Conservation (phyloP, 2,888 invertebrate genomes). For the Amiota mariae region DNA sequence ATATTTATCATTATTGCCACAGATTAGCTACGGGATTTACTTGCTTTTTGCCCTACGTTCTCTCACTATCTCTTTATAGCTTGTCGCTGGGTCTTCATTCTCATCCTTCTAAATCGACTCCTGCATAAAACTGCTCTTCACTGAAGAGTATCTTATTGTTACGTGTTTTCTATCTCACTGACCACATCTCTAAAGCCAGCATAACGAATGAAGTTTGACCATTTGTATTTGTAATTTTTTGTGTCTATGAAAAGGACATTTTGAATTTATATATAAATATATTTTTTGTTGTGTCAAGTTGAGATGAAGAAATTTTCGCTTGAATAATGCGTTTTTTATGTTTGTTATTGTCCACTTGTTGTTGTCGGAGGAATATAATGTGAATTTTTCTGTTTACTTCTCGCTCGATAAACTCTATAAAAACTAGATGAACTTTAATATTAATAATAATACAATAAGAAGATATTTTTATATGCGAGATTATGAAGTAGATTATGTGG, state of each 20-base stretch:
- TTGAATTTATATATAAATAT: background rate
- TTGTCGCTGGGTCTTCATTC: too few relatives aligned
- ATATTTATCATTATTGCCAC: slow-evolving; percentile 67
- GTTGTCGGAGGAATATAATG: background rate
- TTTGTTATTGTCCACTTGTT: background rate
- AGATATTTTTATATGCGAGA: too few relatives aligned
- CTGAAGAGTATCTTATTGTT: background rate
- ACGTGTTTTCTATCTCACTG: background rate
- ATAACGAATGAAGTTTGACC: slow-evolving; percentile 68
- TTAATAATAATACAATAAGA: too few relatives aligned
- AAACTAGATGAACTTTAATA: too few relatives aligned
- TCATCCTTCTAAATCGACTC: too few relatives aligned
- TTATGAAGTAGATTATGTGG: too few relatives aligned
- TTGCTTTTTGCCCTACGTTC: slow-evolving; percentile 39
- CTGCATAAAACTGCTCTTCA: too few relatives aligned
- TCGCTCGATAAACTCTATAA: slow-evolving; percentile 39
- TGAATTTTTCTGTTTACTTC: background rate
- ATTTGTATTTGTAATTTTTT: slow-evolving; percentile 58
- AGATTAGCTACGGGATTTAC: slow-evolving; percentile 69
- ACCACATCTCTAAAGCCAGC: slow-evolving; percentile 47
- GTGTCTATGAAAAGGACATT: slow-evolving; percentile 43
- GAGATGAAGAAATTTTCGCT: background rate
- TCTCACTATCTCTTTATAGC: background rate
- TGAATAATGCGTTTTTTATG: background rate
- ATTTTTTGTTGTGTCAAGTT: slow-evolving; percentile 43